These are phyloP conservation scores for Andrena bucephala DNA, from an alignment of 2,888 invertebrate species.

Conservation along the genomic window DNA sequence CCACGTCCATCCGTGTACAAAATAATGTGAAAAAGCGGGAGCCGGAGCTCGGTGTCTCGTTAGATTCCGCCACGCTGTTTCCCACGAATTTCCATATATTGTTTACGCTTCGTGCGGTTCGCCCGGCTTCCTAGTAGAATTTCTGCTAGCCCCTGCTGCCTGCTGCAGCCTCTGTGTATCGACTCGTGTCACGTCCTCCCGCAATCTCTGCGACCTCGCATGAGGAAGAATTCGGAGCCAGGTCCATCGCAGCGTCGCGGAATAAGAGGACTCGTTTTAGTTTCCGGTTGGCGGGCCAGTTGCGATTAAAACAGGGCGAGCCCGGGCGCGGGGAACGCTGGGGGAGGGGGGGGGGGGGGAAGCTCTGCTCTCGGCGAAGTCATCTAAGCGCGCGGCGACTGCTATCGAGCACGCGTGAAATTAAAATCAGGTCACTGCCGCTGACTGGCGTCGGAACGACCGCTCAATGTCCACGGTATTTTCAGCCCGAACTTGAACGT, in stretches of 20 bases:
- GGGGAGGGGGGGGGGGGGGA: not conserved
- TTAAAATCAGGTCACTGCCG: constrained; percentile 76
- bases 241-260: constrained; percentile 2
- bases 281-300: constrained; percentile 20
- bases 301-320: constrained; percentile 34
- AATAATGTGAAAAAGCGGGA: constrained; percentile 19
- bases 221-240: constrained; percentile 9
- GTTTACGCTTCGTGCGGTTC: constrained; percentile 1
- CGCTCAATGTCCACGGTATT: constrained; percentile 65
- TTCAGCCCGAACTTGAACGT: constrained; percentile 61
- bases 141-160: not conserved
- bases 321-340: constrained; percentile 2
- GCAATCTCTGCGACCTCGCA: not conserved
- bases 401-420: constrained; percentile 68
- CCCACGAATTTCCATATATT: not conserved
- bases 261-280: constrained; percentile 30
- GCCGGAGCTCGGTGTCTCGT: not conserved
- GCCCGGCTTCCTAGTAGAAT: not conserved
- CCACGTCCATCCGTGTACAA: not conserved
- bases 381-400: constrained; percentile 61
- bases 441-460: constrained; percentile 60
- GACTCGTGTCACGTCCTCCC: not conserved
- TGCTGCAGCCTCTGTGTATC: not conserved
- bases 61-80: not conserved
- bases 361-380: constrained; percentile 17